Evolutionary conservation across 1,140 invertebrate species (phyloP).

Genomic region (Drosophila littoralis): DNA sequence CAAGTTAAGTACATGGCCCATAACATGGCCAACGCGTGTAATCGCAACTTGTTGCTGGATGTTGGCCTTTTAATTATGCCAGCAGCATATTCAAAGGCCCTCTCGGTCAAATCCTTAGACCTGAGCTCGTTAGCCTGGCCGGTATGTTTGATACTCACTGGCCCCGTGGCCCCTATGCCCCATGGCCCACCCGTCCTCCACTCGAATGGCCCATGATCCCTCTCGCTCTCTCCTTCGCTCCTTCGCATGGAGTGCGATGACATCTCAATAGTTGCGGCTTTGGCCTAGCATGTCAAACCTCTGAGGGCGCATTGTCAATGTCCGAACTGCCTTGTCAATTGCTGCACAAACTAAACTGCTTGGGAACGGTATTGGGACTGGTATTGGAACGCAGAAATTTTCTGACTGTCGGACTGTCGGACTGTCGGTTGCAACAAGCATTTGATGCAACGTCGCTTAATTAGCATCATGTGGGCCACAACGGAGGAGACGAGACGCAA

Average conservation of each 20-base stretch:
- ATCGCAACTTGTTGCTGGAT: slow-evolving; percentile 60
- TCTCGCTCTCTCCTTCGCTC: not conserved
- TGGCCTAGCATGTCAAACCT: slow-evolving; percentile 71
- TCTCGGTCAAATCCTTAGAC: slow-evolving; percentile 28
- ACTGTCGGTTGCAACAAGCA: slow-evolving; percentile 44
- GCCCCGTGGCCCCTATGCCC: not conserved
- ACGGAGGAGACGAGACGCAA: slow-evolving; percentile 5
- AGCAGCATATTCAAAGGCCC: slow-evolving; percentile 47
- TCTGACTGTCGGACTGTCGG: slow-evolving; percentile 14
- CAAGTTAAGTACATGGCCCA: slow-evolving; percentile 70
- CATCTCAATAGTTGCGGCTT: slow-evolving; percentile 74
- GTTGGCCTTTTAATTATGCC: slow-evolving; percentile 71
- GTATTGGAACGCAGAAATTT: slow-evolving; percentile 56
- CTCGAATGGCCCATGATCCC: slow-evolving; percentile 31
- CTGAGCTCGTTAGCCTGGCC: slow-evolving; percentile 18
- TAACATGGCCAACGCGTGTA: slow-evolving; percentile 76
- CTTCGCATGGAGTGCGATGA: slow-evolving; percentile 52
- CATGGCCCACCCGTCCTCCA: not conserved
- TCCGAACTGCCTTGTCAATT: slow-evolving; percentile 67
- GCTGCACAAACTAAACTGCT: slow-evolving; percentile 26
- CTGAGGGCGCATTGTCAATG: slow-evolving; percentile 78
- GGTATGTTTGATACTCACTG: slow-evolving; percentile 58
- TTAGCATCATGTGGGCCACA: slow-evolving; percentile 62
- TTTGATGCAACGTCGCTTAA: slow-evolving; percentile 78
- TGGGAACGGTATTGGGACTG: slow-evolving; percentile 12